Percentiles rank a stretch among this genome's conserved stretches.
Evolutionary conservation across 2,113 vertebrate genomes (phyloP).

Genomic region (Arizona elegans): DNA sequence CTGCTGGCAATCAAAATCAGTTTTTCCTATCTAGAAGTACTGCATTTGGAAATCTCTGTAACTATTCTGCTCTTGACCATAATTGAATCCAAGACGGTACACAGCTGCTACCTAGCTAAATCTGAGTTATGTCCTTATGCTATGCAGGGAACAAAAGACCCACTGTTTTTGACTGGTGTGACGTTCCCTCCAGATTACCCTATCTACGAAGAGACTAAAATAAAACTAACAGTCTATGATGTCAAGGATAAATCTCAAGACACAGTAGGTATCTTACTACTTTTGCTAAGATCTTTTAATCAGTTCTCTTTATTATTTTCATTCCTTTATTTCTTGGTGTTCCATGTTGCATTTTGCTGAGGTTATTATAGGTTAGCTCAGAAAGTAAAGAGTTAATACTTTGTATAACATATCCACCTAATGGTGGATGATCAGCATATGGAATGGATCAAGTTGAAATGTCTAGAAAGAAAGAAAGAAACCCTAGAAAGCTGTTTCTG

Average conservation of each 20-base stretch:
- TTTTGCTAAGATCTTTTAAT: slow-evolving; percentile 2
- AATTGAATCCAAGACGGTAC: slow-evolving; percentile 4
- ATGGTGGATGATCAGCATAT: slow-evolving; percentile 22
- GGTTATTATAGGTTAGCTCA: neutral
- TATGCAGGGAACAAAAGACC: slow-evolving; percentile 92
- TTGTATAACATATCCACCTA: slow-evolving; percentile 10
- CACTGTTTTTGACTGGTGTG: slow-evolving; percentile 92
- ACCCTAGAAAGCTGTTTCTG: slow-evolving; percentile 36
- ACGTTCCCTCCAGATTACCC: slow-evolving; percentile 89
- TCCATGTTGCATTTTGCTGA: neutral
- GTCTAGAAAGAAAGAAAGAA: slow-evolving; percentile 26
- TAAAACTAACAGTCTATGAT: slow-evolving; percentile 95
- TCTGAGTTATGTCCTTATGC: slow-evolving; percentile 64
- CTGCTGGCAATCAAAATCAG: slow-evolving; percentile 1
- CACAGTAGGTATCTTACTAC: slow-evolving; percentile 78
- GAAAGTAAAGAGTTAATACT: slow-evolving; percentile 14
- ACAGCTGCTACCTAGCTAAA: slow-evolving; percentile 73
- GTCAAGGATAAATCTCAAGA: slow-evolving; percentile 91
- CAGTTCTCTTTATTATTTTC: slow-evolving; percentile 12
- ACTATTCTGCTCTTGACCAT: slow-evolving; percentile 27
- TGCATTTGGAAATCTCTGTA: slow-evolving; percentile 41
- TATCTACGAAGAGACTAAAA: slow-evolving; percentile 86
- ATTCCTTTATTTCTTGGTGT: neutral
- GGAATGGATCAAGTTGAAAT: slow-evolving; percentile 18
- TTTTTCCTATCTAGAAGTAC: slow-evolving; percentile 26